Base-by-base conservation (phyloP, 2,113 vertebrate genomes). In the Neoarius graeffei region DNA sequence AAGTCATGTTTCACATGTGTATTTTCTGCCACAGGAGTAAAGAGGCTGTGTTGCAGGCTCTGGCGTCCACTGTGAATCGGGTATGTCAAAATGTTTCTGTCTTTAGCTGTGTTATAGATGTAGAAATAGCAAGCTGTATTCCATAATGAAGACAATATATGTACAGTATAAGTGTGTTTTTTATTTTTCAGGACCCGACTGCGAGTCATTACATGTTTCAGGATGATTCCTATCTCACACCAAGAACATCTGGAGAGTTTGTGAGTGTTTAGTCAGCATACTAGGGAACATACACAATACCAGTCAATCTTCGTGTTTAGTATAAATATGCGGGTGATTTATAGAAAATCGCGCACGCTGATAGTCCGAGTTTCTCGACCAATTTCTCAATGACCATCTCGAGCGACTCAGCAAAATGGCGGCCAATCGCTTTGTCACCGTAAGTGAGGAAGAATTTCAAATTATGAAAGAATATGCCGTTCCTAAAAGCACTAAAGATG, bases 181-280 rank as follows among this genome's bases (percentile, higher is more conserved):
- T 52, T 25, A 13, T 14, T 50, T 88, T 81, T 0, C 90, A 99
- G 98, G 98, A 99, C 88, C 93, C 95, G 19, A 98, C 98, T 89
- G 95, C 96, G 67, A 93, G 90, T 82, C 93, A 95, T 73, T 98
- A 98, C 19, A 89, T 91, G 30, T 98, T 98, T 93, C 97, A 97
- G 50, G 98, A 99, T 94, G 98, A 99, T 85, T 93, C 97, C 50
- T 99, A 92, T 85, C 96, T 99, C 85, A 91, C 93, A 20, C 98
- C 98, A 59, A 93, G 92, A 93, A 96, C 94, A 1, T 81, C 91
- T 60, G 0, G 80, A 25, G 96, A 95, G 89, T 94, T 94, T 92
- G 98, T 99, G 93, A 92, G 98, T 96, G 69, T 30, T 20, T 4
- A 57, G 20, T 89, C 27, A 48, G 59, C 25, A 23, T 86, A 71